Evolutionary conservation across 2,113 vertebrate species (phyloP), one percentile per base, ranked within the genome.

Genomic region (Coptodon bakossiorum): DNA sequence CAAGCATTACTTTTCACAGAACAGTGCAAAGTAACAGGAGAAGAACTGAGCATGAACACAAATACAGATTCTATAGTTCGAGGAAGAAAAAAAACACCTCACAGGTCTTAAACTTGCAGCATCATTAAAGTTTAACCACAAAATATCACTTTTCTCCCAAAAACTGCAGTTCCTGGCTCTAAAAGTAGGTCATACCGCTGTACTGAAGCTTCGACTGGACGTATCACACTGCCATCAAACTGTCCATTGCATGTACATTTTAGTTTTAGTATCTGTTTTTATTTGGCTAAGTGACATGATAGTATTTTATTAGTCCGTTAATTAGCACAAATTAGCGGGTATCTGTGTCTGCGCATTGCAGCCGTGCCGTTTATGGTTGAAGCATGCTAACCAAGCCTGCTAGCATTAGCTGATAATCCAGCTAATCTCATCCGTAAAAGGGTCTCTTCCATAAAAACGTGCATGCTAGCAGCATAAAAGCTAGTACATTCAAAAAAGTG

Each of bases 311-410:
- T 73, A 16, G 13, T 10, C 13, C 0, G 8, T 45, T 73, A 73
- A 73, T 73, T 73, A 45, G n/a, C 68, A 73, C 22, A 73, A 6
- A 45, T 71, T 43, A 73, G 68, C 68, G 45, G 68, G 1, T 73
- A 6, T 45, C 22, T 45, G n/a, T 43, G 38, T 45, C 40, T 43
- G 38, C 27, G 68, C 22, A 45, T 27, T 73, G 8, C 22, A 73
- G 0, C 38, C 2, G 10, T 61, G 34, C 19, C 0, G 17, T 68
- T 71, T 22, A 43, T 1, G 1, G 13, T 43, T 24, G 40, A 27
- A 73, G 0, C 38, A 73, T 43, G 66, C 13, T 45, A 45, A 16
- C 66, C 38, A 6, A 71, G 66, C 38, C 22, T 43, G 13, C n/a
- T 71, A 71, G 66, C 66, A 73, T 73, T 73, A 73, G 13, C 22